phyloP scores from a whole-genome alignment of 2,113 vertebrate genomes.

The Catharus fuscescens region DNA sequence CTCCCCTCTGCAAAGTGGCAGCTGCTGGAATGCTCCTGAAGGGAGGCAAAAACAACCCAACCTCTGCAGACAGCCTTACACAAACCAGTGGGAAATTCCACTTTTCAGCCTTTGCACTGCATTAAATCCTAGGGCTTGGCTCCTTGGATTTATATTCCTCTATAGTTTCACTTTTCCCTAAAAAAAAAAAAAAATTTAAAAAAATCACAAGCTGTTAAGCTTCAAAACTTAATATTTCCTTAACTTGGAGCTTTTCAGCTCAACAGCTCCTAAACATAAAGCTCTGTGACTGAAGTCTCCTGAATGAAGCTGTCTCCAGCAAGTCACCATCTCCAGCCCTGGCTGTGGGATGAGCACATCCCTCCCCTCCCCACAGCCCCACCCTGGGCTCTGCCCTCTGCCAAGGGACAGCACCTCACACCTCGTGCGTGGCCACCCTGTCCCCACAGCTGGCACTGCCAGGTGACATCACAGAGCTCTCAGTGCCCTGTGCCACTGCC shows the following conservation, averaged over 20 bases:
- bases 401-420: neutral
- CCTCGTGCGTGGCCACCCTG: rapidly evolving
- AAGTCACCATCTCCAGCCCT: neutral
- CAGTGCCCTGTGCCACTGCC: neutral
- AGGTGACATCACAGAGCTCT: neutral
- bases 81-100: slow-evolving; percentile 2
- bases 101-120: neutral
- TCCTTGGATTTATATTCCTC: slow-evolving; percentile 53
- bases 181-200: neutral
- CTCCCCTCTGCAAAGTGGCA: neutral
- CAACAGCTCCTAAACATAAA: slow-evolving; percentile 56
- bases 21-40: neutral
- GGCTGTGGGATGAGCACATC: rapidly evolving
- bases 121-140: slow-evolving; percentile 35
- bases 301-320: slow-evolving; percentile 6
- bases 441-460: neutral
- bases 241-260: slow-evolving; percentile 52
- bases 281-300: slow-evolving; percentile 1
- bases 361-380: neutral
- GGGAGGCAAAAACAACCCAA: neutral
- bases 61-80: neutral
- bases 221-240: slow-evolving; percentile 59
- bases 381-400: neutral
- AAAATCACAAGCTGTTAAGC: slow-evolving; percentile 56
- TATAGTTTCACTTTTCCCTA: slow-evolving; percentile 38